A percentile compares a stretch with the other conserved stretches of the same genome.
phyloP scores from a whole-genome alignment of 2,113 vertebrate species.

The Marcusenius ussheri region DNA sequence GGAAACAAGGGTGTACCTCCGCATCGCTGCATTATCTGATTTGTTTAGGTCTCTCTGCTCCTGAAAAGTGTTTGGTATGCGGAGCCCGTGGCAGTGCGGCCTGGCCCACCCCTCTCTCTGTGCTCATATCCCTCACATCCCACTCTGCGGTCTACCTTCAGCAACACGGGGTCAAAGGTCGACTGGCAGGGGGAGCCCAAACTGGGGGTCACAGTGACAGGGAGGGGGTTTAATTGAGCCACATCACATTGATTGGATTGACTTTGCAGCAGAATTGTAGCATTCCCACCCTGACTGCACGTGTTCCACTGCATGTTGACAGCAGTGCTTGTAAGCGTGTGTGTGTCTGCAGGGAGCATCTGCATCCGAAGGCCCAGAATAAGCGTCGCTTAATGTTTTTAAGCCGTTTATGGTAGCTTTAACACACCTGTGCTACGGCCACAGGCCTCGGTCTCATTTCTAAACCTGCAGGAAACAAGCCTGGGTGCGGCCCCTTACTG shows the following conservation, averaged over 20 bases:
- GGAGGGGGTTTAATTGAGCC: constrained; percentile 11
- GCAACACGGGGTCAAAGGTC: background rate
- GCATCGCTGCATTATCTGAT: background rate
- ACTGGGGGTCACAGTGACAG: background rate
- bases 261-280: background rate
- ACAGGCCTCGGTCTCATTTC: background rate
- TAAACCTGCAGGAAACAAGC: background rate
- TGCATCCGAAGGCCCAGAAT: background rate
- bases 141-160: background rate
- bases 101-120: background rate
- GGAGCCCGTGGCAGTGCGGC: background rate
- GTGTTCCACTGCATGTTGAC: background rate
- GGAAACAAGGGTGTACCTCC: background rate
- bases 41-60: background rate
- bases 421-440: background rate
- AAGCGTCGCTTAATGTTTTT: background rate
- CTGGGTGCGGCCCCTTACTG: background rate
- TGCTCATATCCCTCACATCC: background rate
- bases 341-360: background rate
- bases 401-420: background rate
- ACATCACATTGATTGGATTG: background rate
- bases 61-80: background rate
- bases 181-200: background rate
- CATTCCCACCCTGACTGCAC: background rate
- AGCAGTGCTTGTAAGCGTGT: background rate